Evolutionary conservation across 2,888 invertebrate species (phyloP), one percentile per base, ranked within the genome.

Genomic region (Mylabris sibirica): DNA sequence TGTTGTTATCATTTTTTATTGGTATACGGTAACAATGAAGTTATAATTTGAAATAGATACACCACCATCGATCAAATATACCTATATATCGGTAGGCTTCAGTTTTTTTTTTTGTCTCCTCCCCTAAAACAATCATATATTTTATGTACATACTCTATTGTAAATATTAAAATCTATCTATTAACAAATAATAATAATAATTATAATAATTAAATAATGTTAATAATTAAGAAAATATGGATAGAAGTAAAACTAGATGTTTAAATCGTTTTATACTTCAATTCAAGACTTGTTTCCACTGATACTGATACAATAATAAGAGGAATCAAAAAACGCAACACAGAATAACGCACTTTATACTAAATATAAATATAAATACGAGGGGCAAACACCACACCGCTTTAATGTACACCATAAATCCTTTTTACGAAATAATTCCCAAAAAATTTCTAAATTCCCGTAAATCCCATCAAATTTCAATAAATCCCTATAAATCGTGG

Each of bases 1-100:
- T 65, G 14, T 22, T 30, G 30, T 30, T 30, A 30, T 30, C 30
- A 30, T 30, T 30, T 30, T 53, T 64, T 22, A 49, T 68, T 41
- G 59, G 62, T 67, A 20, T 68, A 26, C 71, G 71, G 71, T 71
- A 71, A 71, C 71, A 68, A 66, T 66, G 64, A 68, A 68, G 66
- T 61, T 44, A 20, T n/a, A 17, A 24, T n/a, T 24, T 63, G 44
- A 30, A 49, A 30, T 17, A 44, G n/a, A 41, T 14, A 41, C 14
- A 22, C 3, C 24, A 49, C 44, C 41, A 20, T n/a, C 59, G 63
- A 65, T 57, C 22, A 62, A 53, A 30, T 30, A 30, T 30, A 30
- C 30, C 4, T n/a, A n/a, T n/a, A 30, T 30, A 30, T 17, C 44
- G 44, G 44, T 5, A 8, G 60, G 65, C 59, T 38, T 41, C 11